phyloP scores from a whole-genome alignment of 2,888 invertebrate species.

The Cryptus armator region DNA sequence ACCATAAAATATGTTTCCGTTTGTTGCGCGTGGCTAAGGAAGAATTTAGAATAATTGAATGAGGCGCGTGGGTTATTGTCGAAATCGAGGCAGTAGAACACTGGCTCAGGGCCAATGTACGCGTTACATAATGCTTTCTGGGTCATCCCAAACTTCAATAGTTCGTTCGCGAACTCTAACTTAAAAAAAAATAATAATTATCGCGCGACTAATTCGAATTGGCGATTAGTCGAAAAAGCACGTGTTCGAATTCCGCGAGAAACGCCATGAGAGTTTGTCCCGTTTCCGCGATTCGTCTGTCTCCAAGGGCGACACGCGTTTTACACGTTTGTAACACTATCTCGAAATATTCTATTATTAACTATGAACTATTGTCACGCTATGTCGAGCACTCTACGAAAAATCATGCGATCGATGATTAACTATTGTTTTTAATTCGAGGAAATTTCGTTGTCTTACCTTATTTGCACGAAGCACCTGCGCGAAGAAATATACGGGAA shows the following conservation, averaged over 20 bases:
- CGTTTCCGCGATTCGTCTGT: conserved; percentile 16
- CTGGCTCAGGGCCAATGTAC: conserved; percentile 74
- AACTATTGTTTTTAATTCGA: background rate
- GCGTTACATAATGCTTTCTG: conserved; percentile 75
- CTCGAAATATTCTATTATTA: conserved; percentile 5
- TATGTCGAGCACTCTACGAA: conserved; percentile 27
- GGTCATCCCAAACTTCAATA: conserved; percentile 52
- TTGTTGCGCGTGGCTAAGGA: background rate
- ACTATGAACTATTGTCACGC: conserved; percentile 5
- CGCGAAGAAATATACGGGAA: conserved; percentile 63
- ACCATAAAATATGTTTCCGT: background rate
- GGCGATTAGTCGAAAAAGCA: conserved; percentile 26
- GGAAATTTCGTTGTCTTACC: conserved; percentile 63
- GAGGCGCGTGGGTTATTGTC: conserved; percentile 31
- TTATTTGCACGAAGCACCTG: conserved; percentile 69
- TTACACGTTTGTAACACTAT: conserved; percentile 23
- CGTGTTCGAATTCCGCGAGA: conserved; percentile 57
- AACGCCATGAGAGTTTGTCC: conserved; percentile 54
- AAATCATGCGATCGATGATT: background rate
- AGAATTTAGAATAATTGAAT: conserved; percentile 3
- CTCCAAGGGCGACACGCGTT: conserved; percentile 20
- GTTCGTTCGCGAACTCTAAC: conserved; percentile 5
- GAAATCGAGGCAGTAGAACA: conserved; percentile 73
- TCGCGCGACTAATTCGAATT: conserved; percentile 1
- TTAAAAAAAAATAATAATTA: background rate